Percentiles rank a stretch among this genome's conserved stretches.
Conservation (phyloP, 2,888 invertebrate species). For the Dasypolia templi region DNA sequence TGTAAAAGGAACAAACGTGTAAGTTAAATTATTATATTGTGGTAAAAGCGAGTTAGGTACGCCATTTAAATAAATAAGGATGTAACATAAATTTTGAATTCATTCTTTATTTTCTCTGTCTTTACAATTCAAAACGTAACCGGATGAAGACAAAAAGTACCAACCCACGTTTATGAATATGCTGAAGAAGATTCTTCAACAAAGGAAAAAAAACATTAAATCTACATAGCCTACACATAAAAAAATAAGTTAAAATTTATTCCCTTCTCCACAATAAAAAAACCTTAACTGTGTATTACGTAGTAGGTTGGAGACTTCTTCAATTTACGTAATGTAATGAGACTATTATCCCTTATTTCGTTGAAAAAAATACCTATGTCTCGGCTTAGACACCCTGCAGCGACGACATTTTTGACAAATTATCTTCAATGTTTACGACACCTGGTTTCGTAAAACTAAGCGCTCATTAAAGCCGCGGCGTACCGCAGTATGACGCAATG, state of each 20-base stretch:
- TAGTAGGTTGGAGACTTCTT: conserved; percentile 20
- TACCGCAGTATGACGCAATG: background rate
- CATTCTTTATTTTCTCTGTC: background rate
- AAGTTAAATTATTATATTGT: background rate
- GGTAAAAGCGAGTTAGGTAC: background rate
- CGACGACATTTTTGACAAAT: conserved; percentile 47
- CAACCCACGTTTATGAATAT: conserved; percentile 1
- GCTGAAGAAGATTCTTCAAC: conserved; percentile 26
- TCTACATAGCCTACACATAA: conserved; percentile 36
- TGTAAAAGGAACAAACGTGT: conserved; percentile 1
- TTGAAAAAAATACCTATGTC: conserved; percentile 31
- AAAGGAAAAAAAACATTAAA: conserved; percentile 20
- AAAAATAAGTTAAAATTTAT: conserved; percentile 37
- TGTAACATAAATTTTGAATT: background rate
- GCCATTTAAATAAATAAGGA: background rate
- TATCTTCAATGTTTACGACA: conserved; percentile 45
- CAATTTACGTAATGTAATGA: conserved; percentile 60
- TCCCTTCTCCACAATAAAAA: conserved; percentile 21
- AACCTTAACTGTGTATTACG: conserved; percentile 2
- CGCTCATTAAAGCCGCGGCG: background rate
- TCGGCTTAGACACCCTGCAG: conserved; percentile 14
- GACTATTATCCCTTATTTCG: conserved; percentile 51
- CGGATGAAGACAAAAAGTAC: conserved; percentile 5
- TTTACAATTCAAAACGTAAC: conserved; percentile 1
- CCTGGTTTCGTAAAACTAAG: conserved; percentile 33